Conservation (phyloP, 1,140 invertebrate genomes). For the Battus philenor region DNA sequence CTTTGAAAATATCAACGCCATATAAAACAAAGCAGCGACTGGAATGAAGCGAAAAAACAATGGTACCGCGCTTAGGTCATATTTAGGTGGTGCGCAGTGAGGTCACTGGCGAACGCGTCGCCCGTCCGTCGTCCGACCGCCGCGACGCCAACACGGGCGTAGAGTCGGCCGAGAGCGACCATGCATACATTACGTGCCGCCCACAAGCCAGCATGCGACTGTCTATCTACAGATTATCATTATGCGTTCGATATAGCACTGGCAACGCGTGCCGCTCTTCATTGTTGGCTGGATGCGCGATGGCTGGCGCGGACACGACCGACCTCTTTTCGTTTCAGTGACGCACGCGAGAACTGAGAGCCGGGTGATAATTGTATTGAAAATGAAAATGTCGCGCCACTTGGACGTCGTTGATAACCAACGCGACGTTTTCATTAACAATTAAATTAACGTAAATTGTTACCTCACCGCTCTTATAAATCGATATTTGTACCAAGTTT, state of each 20-base stretch:
- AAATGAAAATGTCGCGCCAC: constrained; percentile 27
- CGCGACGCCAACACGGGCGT: constrained; percentile 40
- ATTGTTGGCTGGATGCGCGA: constrained; percentile 45
- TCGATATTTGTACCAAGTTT: too few relatives aligned
- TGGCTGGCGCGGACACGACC: constrained; percentile 47
- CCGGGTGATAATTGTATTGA: constrained; percentile 29
- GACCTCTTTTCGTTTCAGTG: constrained; percentile 69
- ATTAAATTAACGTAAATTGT: too few relatives aligned
- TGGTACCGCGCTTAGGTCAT: constrained; percentile 41
- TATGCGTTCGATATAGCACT: constrained; percentile 49
- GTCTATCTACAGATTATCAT: constrained; percentile 47
- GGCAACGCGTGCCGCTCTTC: constrained; percentile 39
- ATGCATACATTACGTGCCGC: constrained; percentile 62
- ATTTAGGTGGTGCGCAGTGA: constrained; percentile 60
- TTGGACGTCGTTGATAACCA: constrained; percentile 9
- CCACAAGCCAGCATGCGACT: constrained; percentile 39
- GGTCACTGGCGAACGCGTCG: constrained; percentile 56
- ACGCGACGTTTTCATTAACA: not conserved
- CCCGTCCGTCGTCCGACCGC: constrained; percentile 43
- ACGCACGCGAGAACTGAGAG: constrained; percentile 34
- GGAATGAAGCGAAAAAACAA: constrained; percentile 32
- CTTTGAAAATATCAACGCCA: constrained; percentile 10
- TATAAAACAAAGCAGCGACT: constrained; percentile 13
- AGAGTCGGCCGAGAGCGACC: constrained; percentile 42
- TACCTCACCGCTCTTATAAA: too few relatives aligned